These are phyloP conservation scores for Leptobrachium ailaonicum DNA, from an alignment of 2,113 vertebrate genomes.

Conservation along the genomic window DNA sequence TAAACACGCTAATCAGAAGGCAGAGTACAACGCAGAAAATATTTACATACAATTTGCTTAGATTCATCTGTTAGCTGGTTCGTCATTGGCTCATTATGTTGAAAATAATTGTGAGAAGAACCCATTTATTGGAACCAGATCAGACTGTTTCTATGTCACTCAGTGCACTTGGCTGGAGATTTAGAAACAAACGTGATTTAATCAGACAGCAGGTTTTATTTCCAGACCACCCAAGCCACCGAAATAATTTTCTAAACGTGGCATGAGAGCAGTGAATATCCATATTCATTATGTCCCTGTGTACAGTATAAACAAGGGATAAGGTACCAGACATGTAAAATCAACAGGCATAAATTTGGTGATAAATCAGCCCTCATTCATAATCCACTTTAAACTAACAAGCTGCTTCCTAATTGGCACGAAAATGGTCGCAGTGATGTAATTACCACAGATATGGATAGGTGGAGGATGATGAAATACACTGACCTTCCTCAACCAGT, in stretches of 20 bases:
- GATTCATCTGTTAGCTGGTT: background rate
- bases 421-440: too few relatives aligned
- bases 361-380: background rate
- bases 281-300: background rate
- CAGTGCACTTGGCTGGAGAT: slow-evolving; percentile 9
- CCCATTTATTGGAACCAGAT: background rate
- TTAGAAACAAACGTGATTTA: slow-evolving; percentile 17
- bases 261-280: slow-evolving; percentile 3
- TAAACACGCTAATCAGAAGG: too few relatives aligned
- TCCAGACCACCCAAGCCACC: slow-evolving; percentile 34
- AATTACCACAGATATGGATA: too few relatives aligned
- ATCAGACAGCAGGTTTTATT: slow-evolving; percentile 32
- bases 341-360: background rate
- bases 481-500: too few relatives aligned
- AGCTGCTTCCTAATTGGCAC: too few relatives aligned
- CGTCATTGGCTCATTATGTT: background rate
- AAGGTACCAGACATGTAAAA: background rate
- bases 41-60: too few relatives aligned
- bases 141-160: background rate
- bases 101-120: background rate
- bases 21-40: too few relatives aligned
- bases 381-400: background rate
- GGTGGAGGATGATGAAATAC: too few relatives aligned
- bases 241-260: background rate
- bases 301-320: background rate